Evolutionary conservation across 2,113 vertebrate species (phyloP).

Genomic region (Austrofundulus limnaeus): DNA sequence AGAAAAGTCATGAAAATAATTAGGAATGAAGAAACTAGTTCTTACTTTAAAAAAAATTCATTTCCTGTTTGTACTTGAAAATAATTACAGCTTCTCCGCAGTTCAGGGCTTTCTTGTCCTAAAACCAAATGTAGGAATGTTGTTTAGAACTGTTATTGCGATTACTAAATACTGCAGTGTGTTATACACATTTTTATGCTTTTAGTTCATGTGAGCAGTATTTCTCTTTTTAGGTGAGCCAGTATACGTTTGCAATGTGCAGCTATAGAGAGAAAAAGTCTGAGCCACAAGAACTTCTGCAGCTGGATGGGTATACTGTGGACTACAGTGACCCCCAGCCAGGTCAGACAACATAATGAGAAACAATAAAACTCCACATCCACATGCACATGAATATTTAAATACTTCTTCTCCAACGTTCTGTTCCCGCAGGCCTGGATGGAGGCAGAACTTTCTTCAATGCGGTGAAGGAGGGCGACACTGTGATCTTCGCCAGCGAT

Average conservation of each 20-base stretch:
- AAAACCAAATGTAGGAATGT: too few species aligned
- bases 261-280: slow-evolving; percentile 99
- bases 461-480: slow-evolving; percentile 98
- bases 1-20: too few species aligned
- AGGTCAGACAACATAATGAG: slow-evolving; percentile 75
- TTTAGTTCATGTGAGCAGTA: neutral
- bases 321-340: slow-evolving; percentile 99
- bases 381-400: neutral
- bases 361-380: neutral
- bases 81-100: neutral
- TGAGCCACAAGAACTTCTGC: slow-evolving; percentile 96
- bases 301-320: slow-evolving; percentile 97
- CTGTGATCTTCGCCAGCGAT: slow-evolving; percentile 97
- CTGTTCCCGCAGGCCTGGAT: slow-evolving; percentile 85
- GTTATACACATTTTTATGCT: too few species aligned
- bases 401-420: neutral
- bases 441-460: slow-evolving; percentile 98
- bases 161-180: too few species aligned
- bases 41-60: too few species aligned
- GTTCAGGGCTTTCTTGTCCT: too few species aligned
- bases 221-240: slow-evolving; percentile 88
- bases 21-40: too few species aligned
- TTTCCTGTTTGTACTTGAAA: neutral
- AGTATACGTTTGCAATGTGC: slow-evolving; percentile 99
- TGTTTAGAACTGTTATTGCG: too few species aligned